Evolutionary conservation across 2,888 invertebrate genomes (phyloP), one percentile per base, ranked within the genome.

Genomic region (Agrenia bidenticulata): DNA sequence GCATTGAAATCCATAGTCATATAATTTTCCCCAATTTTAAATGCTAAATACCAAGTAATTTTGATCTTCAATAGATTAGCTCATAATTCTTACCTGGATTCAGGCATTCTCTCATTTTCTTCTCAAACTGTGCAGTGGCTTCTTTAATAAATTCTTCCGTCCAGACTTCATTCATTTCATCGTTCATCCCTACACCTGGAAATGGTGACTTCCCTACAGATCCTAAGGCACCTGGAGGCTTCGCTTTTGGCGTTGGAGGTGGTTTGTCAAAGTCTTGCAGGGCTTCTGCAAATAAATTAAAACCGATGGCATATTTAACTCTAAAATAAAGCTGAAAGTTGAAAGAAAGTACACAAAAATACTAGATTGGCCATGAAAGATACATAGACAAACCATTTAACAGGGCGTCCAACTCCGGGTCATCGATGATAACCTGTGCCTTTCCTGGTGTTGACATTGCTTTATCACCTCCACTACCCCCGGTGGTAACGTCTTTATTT

Each of bases 101-200:
- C 2, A 65, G 51, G 27, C 61, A 69, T 56, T 74, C 74, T 64
- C 79, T 77, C 79, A 82, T 80, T 13, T 88, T 88, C 75, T 84
- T 85, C 77, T 89, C 88, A 77, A 90, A 89, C 75, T 89, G 87
- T 19, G 85, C 82, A 0, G 88, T 86, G 0, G 88, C 87, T 78
- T 88, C 86, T 74, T 85, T 85, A 2, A 89, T 84, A 77, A 89
- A 89, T 77, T 89, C 89, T 64, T 88, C 86, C 1, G 86, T 85
- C 88, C 89, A 89, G 74, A 86, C 81, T 75, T 85, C 86, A 55
- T 78, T 78, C 62, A 79, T 77, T 50, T 72, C 67, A 13, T 67
- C 42, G 21, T 72, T 69, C 7, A 61, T 61, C n/a, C 63, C 63
- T 11, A 53, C 51, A 50, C 19, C 53, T 2, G 24, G 13, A 7